A percentile compares a stretch with the other conserved stretches of the same genome.
phyloP scores from a whole-genome alignment of 1,140 invertebrate genomes.

The Nasonia giraulti region DNA sequence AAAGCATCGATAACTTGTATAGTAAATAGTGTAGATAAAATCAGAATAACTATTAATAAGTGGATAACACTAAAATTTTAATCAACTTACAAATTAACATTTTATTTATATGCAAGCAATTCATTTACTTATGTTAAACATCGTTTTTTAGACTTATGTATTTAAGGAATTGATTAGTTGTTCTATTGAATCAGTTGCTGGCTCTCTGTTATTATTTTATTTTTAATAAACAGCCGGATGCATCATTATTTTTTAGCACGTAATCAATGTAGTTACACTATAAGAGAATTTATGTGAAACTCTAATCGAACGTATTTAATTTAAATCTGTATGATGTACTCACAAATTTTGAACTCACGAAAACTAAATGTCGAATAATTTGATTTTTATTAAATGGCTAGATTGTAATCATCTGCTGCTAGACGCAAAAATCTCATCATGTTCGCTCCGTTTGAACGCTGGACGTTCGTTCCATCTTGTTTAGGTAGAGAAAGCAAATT shows the following conservation, averaged over 20 bases:
- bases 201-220: background rate
- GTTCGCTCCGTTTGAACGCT: conserved; percentile 46
- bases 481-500: conserved; percentile 23
- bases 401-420: background rate
- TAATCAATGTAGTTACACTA: background rate
- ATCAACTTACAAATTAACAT: background rate
- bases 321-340: background rate
- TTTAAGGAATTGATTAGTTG: background rate
- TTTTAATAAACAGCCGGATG: background rate
- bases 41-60: conserved; percentile 2
- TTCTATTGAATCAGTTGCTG: background rate
- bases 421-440: background rate
- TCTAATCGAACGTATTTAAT: background rate
- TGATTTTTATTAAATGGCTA: conserved; percentile 17
- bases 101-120: background rate
- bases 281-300: conserved; percentile 5
- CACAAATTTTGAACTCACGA: background rate
- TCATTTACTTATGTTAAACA: background rate
- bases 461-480: conserved; percentile 45
- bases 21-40: conserved; percentile 47
- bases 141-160: background rate
- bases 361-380: conserved; percentile 20
- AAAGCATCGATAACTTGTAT: conserved; percentile 34
- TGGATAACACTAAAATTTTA: background rate
- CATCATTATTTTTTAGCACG: background rate